Evolutionary conservation across 2,113 vertebrate genomes (phyloP), one percentile per base, ranked within the genome.

Genomic region (Tragelaphus scriptus): DNA sequence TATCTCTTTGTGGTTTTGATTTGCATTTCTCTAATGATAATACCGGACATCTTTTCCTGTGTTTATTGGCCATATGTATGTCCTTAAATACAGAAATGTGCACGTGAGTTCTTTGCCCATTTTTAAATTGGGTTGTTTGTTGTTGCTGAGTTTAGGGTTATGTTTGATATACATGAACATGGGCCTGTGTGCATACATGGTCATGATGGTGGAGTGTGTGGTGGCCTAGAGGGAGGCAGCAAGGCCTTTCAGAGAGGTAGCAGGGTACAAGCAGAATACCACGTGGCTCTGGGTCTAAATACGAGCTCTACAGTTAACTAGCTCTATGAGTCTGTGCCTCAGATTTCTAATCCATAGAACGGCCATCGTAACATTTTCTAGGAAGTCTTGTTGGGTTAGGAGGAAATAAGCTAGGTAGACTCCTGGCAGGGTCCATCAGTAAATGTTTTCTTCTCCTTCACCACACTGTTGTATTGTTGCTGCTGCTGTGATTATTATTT

Each of bases 321-420:
- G 25, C 58, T 63, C n/a, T n/a, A 21, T 68, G 75, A 68, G n/a
- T 68, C 61, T 91, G n/a, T 2, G 4, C 56, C 49, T 94, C 56
- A 55, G 36, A 32, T 5, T 88, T 97, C 77, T 75, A 40, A 81
- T 75, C 47, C 86, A 56, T 71, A 71, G 75, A 14, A 79, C n/a
- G 65, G 26, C n/a, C 12, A 3, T 58, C 2, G 6, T 26, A 87
- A 49, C 13, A 49, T 85, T 71, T 86, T 91, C 51, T 59, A 19
- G 86, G 26, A 84, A 61, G 40, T 11, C 6, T 36, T 32, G 11
- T 79, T 81, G 68, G 68, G 26, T 81, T 26, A 94, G 77, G 49
- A 71, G 53, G 23, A 99, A 61, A 26, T 88, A 93, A 95, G 5
- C 25, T 68, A 23, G 17, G 9, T 85, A 28, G 85, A 51, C 85